Conservation (phyloP, 2,113 vertebrate species). For the Scomber colias region DNA sequence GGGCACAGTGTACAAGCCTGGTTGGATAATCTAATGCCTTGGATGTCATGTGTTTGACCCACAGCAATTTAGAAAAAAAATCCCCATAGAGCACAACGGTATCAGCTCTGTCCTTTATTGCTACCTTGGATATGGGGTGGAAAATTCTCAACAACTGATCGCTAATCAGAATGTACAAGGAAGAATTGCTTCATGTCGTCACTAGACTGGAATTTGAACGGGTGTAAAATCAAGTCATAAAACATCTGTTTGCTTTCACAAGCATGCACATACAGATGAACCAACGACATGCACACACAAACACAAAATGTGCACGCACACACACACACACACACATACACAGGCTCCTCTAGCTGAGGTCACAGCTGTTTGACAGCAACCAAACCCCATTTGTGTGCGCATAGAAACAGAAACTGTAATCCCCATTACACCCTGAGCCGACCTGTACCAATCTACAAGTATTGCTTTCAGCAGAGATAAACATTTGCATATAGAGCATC, state of each 20-base stretch:
- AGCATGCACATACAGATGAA: background rate
- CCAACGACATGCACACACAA: background rate
- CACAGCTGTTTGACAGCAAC: conserved; percentile 63
- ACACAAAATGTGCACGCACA: background rate
- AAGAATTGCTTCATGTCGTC: conserved; percentile 13
- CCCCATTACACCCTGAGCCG: conserved; percentile 38
- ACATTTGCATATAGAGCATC: conserved; percentile 12
- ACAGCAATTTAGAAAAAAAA: conserved; percentile 25
- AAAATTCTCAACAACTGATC: conserved; percentile 31
- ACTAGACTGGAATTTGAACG: conserved; percentile 54
- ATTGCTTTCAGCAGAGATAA: conserved; percentile 18
- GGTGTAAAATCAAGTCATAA: conserved; percentile 56
- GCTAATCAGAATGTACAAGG: conserved; percentile 28
- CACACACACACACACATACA: background rate
- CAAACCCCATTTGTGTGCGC: conserved; percentile 42
- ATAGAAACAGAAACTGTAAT: conserved; percentile 46
- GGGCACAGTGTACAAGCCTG: conserved; percentile 26
- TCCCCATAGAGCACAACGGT: conserved; percentile 4
- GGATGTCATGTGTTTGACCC: conserved; percentile 65
- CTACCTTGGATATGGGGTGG: conserved; percentile 11
- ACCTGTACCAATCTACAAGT: conserved; percentile 28
- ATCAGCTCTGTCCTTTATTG: conserved; percentile 29
- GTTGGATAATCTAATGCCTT: conserved; percentile 59
- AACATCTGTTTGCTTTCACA: conserved; percentile 43
- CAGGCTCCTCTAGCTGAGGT: conserved; percentile 26